Base-by-base conservation (phyloP, 2,797 vertebrate species). In the Cuniculus paca region DNA sequence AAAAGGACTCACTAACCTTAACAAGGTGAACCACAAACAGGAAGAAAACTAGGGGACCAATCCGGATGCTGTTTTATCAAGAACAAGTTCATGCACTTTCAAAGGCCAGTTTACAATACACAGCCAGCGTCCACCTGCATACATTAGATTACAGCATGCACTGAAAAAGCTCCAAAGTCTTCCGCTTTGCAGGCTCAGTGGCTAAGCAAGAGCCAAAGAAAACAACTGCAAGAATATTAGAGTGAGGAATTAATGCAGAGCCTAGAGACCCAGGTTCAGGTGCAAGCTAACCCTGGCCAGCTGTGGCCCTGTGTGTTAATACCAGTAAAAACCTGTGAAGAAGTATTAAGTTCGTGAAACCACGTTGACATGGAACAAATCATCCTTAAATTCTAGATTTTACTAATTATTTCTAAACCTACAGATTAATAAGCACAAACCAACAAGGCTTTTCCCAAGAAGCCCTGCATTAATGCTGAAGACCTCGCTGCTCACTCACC, bases 111-210 rank as follows among this genome's bases (percentile, higher is more conserved):
- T 34, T 24, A n/a, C 20, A 78, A 9, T 20, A 26, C 28, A n/a
- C 0, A 34, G 45, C 39, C 61, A 82, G 22, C 19, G 6, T 36
- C 31, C 0, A 0, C 28, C 20, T 8, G 75, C 2, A 0, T 34
- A 1, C 4, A 6, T 20, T 39, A 50, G 48, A 13, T 56, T 26
- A 56, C 1, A 5, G 16, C 3, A 61, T 0, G 12, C 0, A 36
- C 24, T 24, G 50, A 88, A 24, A 78, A 78, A 31, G 52, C 61
- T 52, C 60, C 68, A 45, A 74, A 58, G 88, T 13, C 54, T 28
- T 65, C 90, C 45, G 24, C 22, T 14, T 85, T 9, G 16, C 42
- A 45, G 34, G 3, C n/a, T 90, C 75, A 4, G 36, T 14, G 36
- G 82, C 42, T 72, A 81, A 36, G 5, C 28, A 93, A 85, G 48